A percentile compares a stretch with the other conserved stretches of the same genome.
Conservation (phyloP, 2,888 invertebrate species). For the Hydrotaea cyrtoneurina region DNA sequence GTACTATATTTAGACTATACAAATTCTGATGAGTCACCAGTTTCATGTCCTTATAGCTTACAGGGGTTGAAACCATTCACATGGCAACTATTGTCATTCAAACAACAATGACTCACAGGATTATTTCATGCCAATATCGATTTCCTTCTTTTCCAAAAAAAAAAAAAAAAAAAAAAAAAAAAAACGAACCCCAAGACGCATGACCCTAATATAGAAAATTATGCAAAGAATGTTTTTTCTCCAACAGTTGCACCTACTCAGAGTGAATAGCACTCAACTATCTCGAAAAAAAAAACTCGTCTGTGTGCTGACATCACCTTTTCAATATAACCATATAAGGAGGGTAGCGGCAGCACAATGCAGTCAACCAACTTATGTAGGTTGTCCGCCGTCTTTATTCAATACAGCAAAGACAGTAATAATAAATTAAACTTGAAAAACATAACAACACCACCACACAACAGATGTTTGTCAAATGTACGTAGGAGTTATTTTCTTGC, state of each 20-base stretch:
- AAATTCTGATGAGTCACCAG: conserved; percentile 48
- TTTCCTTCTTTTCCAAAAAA: conserved; percentile 17
- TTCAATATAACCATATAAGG: conserved; percentile 47
- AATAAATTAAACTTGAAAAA: conserved; percentile 38
- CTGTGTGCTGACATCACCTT: conserved; percentile 56
- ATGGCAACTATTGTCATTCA: conserved; percentile 51
- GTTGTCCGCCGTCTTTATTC: conserved; percentile 7
- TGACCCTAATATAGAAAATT: conserved; percentile 18
- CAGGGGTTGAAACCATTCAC: conserved; percentile 54
- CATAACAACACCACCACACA: conserved; percentile 1
- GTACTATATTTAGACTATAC: conserved; percentile 15
- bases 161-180: not conserved
- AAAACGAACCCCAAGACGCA: not conserved
- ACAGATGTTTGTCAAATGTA: conserved; percentile 26
- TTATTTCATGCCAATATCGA: conserved; percentile 39
- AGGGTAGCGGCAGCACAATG: not conserved
- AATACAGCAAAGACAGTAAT: conserved; percentile 21
- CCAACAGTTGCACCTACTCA: no score
- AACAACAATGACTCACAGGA: conserved; percentile 56
- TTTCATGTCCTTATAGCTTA: conserved; percentile 35
- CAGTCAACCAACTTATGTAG: conserved; percentile 45
- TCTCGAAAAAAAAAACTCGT: conserved; percentile 18
- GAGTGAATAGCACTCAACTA: not conserved
- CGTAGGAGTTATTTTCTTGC: conserved; percentile 35
- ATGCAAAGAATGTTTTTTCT: conserved; percentile 5